Evolutionary conservation across 2,888 invertebrate genomes (phyloP).

Genomic region (Andrena camellia): DNA sequence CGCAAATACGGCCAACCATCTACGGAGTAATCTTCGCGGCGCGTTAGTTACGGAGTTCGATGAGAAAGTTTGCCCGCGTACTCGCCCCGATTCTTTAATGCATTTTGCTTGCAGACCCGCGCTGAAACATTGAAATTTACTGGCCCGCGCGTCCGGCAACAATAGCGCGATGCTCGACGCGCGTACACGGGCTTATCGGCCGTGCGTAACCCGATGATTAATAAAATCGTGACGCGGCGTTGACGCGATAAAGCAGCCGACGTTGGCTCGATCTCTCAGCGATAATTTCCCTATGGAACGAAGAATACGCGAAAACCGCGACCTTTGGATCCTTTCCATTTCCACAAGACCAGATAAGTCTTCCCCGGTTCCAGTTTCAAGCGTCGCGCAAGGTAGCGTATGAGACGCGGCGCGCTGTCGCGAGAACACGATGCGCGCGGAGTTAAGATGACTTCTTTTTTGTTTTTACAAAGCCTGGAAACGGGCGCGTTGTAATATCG

Average conservation of each 20-base stretch:
- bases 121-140: conserved; percentile 49
- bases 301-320: conserved; percentile 19
- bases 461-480: conserved; percentile 7
- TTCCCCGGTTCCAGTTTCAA: conserved; percentile 2
- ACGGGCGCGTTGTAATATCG: conserved; percentile 26
- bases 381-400: background rate
- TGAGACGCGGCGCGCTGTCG: background rate
- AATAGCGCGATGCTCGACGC: conserved; percentile 4
- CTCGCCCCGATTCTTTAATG: conserved; percentile 52
- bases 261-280: conserved; percentile 28
- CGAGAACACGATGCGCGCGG: conserved; percentile 1
- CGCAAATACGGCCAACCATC: conserved; percentile 54
- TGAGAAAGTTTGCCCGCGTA: conserved; percentile 46
- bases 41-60: conserved; percentile 57
- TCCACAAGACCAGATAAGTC: background rate
- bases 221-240: conserved; percentile 42
- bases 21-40: conserved; percentile 44
- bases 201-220: conserved; percentile 58
- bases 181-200: conserved; percentile 22
- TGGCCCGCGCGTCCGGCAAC: conserved; percentile 22
- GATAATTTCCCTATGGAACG: conserved; percentile 15
- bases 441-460: conserved; percentile 19
- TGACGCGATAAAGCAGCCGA: conserved; percentile 6
- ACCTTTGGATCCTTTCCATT: background rate
- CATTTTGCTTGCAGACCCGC: conserved; percentile 41